Base-by-base conservation (phyloP, 2,113 vertebrate species). In the Labrus mixtus region DNA sequence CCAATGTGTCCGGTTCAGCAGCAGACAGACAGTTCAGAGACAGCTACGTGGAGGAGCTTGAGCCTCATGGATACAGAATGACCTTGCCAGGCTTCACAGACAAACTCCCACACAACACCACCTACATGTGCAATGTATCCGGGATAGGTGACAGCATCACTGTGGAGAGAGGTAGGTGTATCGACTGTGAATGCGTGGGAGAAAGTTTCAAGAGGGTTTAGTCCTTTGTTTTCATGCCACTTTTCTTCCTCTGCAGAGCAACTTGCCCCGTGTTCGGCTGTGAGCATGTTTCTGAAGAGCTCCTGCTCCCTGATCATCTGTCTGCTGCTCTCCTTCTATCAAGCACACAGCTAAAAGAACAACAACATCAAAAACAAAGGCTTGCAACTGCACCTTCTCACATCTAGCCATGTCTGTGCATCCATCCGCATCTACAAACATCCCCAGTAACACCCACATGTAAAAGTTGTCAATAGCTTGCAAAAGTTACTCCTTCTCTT, bases 71-170 rank as follows among this genome's bases (percentile, higher is more conserved):
- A 39, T 94, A 92, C 76, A 88, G 90, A 22, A 77, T 95, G 86
- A 94, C 70, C 1, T 69, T 95, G 33, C 33, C 0, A 0, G 76
- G 33, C 65, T 93, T 79, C 86, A 85, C 12, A 19, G 68, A 90
- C 25, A 72, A 10, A 0, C 72, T 92, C 9, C 79, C 78, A 6
- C 79, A 89, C 66, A 94, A 94, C 79, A 93, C 92, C 55, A 95
- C 92, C 2, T 95, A 92, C 82, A 89, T 94, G 36, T 95, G 95
- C 80, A 93, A 89, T 80, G 77, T 94, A 45, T 82, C 76, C 0
- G 83, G 68, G 23, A 17, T 45, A 10, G 1, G 6, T 45, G 89
- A 73, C 41, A 89, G 10, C 1, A 0, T 93, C 57, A 82, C 1
- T 3, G n/a, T 93, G 58, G 86, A 92, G 61, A 77, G 58, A 81